Evolutionary conservation across 1,140 invertebrate genomes (phyloP), one percentile per base, ranked within the genome.

Genomic region (Zophobas morio): DNA sequence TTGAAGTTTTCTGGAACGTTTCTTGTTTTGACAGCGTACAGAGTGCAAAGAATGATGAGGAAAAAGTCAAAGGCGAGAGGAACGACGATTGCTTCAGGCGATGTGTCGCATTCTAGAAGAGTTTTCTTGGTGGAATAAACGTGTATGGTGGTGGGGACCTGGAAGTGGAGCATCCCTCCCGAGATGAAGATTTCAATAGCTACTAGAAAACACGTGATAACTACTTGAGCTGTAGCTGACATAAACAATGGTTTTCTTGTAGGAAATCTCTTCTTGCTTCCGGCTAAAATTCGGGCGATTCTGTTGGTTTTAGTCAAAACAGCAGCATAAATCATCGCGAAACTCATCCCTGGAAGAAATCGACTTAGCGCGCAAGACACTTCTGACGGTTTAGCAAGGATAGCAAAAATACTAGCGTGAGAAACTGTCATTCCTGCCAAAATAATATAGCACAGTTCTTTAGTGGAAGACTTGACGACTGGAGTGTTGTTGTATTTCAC

Each of bases 1-100:
- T 96, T 96, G 84, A 96, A 96, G 85, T 96, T 96, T 86, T 96
- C 95, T 0, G 95, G 95, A 49, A 96, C 90, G 83, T 96, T 96
- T 8, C 95, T 86, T 0, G 95, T 96, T 86, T 96, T 96, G 5
- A 97, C 88, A 0, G 95, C 95, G 85, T 96, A 96, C 5, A 95
- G 85, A 0, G 95, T 96, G 82, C 95, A 96, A 77, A 96, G 88
- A 1, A 90, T 88, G 35, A 96, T 92, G 0, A 96, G 88, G 76
- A 96, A 88, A 78, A 95, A 91, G 84, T 95, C 94, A 85, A 94
- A 96, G 0, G 93, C 90, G 47, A 96, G 89, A 0, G 96, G 95
- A 4, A 91, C 90, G 1, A 96, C 87, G 54, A 96, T 92, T 0
- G 93, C 93, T 84, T 86, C 87, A 46, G 90, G 88, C 1, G 90